Evolutionary conservation across 2,797 vertebrate species (phyloP).

Genomic region (Sebastes iracundus): DNA sequence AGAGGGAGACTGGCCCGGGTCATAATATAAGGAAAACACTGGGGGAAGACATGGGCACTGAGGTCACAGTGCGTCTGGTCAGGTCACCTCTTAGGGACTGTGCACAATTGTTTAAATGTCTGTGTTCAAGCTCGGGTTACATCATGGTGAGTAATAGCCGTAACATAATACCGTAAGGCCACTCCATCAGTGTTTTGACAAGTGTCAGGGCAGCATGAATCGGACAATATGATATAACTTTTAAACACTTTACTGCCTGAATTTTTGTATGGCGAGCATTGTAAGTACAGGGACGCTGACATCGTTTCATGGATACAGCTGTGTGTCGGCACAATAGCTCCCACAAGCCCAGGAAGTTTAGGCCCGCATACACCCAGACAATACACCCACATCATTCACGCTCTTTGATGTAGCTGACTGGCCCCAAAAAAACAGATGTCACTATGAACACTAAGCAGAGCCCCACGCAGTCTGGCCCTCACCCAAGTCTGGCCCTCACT

Average conservation of each 20-base stretch:
- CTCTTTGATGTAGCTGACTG: constrained; percentile 67
- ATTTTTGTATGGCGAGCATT: constrained; percentile 22
- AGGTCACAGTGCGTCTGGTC: constrained; percentile 70
- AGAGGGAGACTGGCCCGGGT: constrained; percentile 36
- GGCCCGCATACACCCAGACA: constrained; percentile 58
- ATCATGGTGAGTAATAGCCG: constrained; percentile 46
- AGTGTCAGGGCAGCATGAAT: constrained; percentile 38
- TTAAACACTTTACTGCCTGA: constrained; percentile 5
- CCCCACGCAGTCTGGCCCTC: constrained; percentile 48
- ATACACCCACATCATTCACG: constrained; percentile 65
- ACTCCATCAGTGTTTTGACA: constrained; percentile 52
- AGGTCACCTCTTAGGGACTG: constrained; percentile 57
- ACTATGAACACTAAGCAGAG: constrained; percentile 70
- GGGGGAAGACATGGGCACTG: constrained; percentile 36
- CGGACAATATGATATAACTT: constrained; percentile 20
- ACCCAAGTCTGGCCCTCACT: constrained; percentile 40
- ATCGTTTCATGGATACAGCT: constrained; percentile 35
- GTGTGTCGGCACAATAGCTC: constrained; percentile 58
- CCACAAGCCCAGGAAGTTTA: constrained; percentile 60
- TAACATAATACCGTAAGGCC: constrained; percentile 53
- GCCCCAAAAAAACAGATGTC: constrained; percentile 70
- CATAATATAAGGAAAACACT: constrained; percentile 59
- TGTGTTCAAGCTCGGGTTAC: constrained; percentile 67
- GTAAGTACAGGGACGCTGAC: constrained; percentile 2
- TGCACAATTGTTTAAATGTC: constrained; percentile 51